These are phyloP conservation scores for Mercenaria mercenaria DNA, from an alignment of 1,140 invertebrate genomes.

Conservation along the genomic window DNA sequence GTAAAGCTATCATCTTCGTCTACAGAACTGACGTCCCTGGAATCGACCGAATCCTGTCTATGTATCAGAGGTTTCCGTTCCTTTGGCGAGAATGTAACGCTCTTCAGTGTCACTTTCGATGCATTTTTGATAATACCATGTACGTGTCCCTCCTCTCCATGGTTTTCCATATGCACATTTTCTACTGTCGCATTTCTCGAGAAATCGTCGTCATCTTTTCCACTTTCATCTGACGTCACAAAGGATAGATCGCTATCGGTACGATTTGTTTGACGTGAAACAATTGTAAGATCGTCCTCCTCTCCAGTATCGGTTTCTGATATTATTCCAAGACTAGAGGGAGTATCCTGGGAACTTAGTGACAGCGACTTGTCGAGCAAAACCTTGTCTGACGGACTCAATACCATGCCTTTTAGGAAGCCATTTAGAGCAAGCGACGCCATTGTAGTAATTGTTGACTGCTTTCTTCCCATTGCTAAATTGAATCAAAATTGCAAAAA, in stretches of 20 bases:
- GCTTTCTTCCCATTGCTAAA: constrained; percentile 43
- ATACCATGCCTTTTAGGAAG: neutral
- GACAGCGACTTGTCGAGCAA: neutral
- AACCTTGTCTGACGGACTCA: constrained; percentile 2
- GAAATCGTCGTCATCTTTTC: neutral
- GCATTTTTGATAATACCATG: neutral
- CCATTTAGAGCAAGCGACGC: constrained; percentile 31
- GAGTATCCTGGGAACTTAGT: neutral
- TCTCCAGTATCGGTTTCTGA: neutral
- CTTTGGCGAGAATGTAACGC: neutral
- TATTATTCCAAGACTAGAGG: neutral
- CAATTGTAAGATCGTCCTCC: neutral
- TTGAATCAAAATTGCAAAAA: neutral
- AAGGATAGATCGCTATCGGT: neutral
- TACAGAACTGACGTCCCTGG: neutral
- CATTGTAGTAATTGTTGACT: constrained; percentile 46
- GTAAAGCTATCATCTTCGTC: neutral
- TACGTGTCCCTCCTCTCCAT: neutral
- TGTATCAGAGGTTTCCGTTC: neutral
- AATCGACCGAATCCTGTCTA: neutral
- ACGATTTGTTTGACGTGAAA: neutral
- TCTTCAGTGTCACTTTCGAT: neutral
- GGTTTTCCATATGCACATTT: neutral
- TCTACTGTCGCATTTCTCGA: neutral
- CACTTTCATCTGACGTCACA: neutral